Base-by-base conservation (phyloP, 1,140 invertebrate species). In the Nephila pilipes region DNA sequence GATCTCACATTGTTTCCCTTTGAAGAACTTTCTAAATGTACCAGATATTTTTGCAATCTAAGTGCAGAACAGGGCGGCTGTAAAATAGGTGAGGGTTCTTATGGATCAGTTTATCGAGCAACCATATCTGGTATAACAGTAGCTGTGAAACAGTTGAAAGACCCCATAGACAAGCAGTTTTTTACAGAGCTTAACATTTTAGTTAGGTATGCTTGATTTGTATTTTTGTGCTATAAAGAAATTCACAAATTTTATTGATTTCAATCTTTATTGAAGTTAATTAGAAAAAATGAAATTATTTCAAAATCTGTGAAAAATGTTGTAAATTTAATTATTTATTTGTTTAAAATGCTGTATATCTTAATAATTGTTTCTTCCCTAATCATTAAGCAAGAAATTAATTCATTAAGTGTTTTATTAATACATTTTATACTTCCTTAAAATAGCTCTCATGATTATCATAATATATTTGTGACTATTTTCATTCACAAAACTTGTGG, bases 51-150 rank as follows among this genome's bases (percentile, higher is more conserved):
- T 79, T 80, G 32, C 55, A 46, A 90, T 54, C 32, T 85, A 25
- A 10, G 18, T 6, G 22, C 94, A 3, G 75, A 83, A 36, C 54
- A 93, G 46, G 94, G 94, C 25, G 94, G 94, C 25, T 92, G 36
- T 60, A 94, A 94, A 94, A 85, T 94, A 36, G 94, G 94, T 54
- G 94, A 94, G 91, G 94, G 94, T 55, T 46, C 92, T 20, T 94
- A 94, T 94, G 94, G 94, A 75, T 10, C 55, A n/a, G 94, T 94
- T 29, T 94, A 69, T 94, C 46, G 85, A 60, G 93, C 92, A 69
- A n/a, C 63, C n/a, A n/a, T 93, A 12, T 58, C n/a, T 55, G 65
- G 63, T 29, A 29, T 32, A 20, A 25, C 55, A n/a, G 63, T 90
- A 16, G 93, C 93, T 54, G 79, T 93, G 18, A 93, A 93, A 32